Evolutionary conservation across 2,888 invertebrate genomes (phyloP), one percentile per base, ranked within the genome.

Genomic region (Drosophila neoperkinsi): DNA sequence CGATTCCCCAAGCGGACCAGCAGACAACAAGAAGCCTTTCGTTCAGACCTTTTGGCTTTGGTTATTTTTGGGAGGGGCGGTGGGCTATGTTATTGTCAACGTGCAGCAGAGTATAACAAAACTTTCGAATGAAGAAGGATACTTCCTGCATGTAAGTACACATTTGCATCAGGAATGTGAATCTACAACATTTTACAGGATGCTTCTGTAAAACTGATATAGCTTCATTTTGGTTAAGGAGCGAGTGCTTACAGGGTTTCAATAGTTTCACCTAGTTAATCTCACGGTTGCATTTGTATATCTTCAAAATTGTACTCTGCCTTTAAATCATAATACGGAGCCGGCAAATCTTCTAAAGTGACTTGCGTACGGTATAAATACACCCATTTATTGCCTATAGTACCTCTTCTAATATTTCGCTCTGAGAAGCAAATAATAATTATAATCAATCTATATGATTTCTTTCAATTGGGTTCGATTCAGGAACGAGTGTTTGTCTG

Each of bases 81-180:
- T 11, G 28, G 43, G 58, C 31, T 16, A 71, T 62, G 55, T 74
- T 60, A 56, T 63, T 79, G 79, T 77, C 80, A 70, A 74, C 64
- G 65, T 77, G 53, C 46, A 79, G 61, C 46, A 79, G 61, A 69
- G 79, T 49, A 68, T 50, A 56, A 33, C 64, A 58, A 61, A 53
- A 60, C 56, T 57, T 59, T 52, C 16, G n/a, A 52, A 31, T 13
- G 57, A 50, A 51, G 34, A 43, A 43, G 52, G 34, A 56, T 25
- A 30, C 62, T 41, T 18, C 41, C 33, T 25, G 33, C 21, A 41
- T n/a, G 41, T 56, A 52, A 31, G 34, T 34, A 34, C 34, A 30
- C 10, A 43, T 34, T 41, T 36, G 7, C 11, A 62, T 25, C 34
- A 30, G 10, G 41, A 11, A 33, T 34, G 30, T 28, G 31, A 13